These are phyloP conservation scores for Gymnarchus niloticus DNA, from an alignment of 2,113 vertebrate genomes.

Conservation along the genomic window DNA sequence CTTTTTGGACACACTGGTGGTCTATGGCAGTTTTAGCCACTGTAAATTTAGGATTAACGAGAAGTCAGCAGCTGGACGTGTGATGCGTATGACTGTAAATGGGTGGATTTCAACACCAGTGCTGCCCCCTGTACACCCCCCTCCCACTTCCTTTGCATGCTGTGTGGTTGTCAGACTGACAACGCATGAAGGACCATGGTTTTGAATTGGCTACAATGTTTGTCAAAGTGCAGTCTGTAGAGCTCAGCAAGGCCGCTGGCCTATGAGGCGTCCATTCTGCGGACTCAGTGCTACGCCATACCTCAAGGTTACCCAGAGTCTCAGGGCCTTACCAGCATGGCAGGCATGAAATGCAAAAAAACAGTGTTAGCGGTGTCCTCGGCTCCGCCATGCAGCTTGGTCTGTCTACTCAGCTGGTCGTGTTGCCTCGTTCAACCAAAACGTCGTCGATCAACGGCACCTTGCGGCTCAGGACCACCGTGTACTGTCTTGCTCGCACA, in stretches of 20 bases:
- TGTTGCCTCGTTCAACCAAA: slow-evolving; percentile 55
- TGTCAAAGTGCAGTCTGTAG: neutral
- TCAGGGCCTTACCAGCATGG: slow-evolving; percentile 61
- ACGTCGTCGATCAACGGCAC: slow-evolving; percentile 45
- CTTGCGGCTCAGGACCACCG: neutral
- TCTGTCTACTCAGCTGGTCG: slow-evolving; percentile 40
- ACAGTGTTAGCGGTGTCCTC: slow-evolving; percentile 51
- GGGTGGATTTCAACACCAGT: neutral
- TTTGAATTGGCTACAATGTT: slow-evolving; percentile 26
- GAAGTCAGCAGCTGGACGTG: neutral
- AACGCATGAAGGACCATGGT: slow-evolving; percentile 24
- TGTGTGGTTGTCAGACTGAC: neutral
- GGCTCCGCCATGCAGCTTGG: slow-evolving; percentile 50
- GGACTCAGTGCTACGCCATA: slow-evolving; percentile 26
- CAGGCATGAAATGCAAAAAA: slow-evolving; percentile 32
- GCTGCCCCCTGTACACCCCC: neutral
- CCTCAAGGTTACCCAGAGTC: slow-evolving; percentile 61
- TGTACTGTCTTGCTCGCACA: slow-evolving; percentile 18
- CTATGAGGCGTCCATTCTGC: neutral
- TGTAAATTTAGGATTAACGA: neutral
- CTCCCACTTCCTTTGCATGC: slow-evolving; percentile 16
- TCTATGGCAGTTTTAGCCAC: neutral
- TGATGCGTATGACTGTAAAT: neutral
- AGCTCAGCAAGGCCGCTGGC: neutral
- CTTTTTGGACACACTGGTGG: neutral